phyloP scores from a whole-genome alignment of 1,140 invertebrate genomes.

The Ips nitidus region DNA sequence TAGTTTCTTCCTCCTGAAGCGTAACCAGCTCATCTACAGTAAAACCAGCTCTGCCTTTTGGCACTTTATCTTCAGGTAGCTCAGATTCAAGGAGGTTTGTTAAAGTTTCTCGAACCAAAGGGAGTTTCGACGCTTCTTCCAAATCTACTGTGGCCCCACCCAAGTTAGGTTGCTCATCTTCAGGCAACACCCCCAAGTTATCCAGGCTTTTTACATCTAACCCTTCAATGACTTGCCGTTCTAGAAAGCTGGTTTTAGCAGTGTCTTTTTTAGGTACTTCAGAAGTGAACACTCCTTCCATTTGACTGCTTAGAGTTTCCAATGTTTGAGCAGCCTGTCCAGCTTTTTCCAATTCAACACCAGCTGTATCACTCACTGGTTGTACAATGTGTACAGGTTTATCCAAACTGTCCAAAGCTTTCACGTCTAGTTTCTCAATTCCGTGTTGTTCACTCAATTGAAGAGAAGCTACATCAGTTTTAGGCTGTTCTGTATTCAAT shows the following conservation, averaged over 20 bases:
- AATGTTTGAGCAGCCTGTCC: slow-evolving; percentile 16
- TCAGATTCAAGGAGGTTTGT: slow-evolving; percentile 27
- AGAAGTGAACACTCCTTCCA: slow-evolving; percentile 11
- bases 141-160: slow-evolving; percentile 33
- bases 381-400: not conserved
- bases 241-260: slow-evolving; percentile 40
- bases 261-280: slow-evolving; percentile 24
- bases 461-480: not conserved
- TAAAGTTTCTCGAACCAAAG: slow-evolving; percentile 31
- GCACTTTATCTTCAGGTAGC: slow-evolving; percentile 22
- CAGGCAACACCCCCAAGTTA: not conserved
- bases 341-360: slow-evolving; percentile 22
- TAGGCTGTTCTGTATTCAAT: slow-evolving; percentile 10
- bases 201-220: slow-evolving; percentile 41
- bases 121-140: slow-evolving; percentile 36
- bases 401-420: slow-evolving; percentile 20
- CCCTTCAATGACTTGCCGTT: slow-evolving; percentile 41
- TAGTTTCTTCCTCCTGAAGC: slow-evolving; percentile 42
- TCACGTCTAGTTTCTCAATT: slow-evolving; percentile 19
- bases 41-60: slow-evolving; percentile 27
- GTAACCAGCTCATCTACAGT: slow-evolving; percentile 44
- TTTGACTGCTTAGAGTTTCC: slow-evolving; percentile 20
- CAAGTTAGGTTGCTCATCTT: not conserved
- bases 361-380: slow-evolving; percentile 7
- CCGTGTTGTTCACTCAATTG: slow-evolving; percentile 10